Evolutionary conservation across 2,113 vertebrate species (phyloP), one percentile per base, ranked within the genome.

Genomic region (Sakesphorus luctuosus): DNA sequence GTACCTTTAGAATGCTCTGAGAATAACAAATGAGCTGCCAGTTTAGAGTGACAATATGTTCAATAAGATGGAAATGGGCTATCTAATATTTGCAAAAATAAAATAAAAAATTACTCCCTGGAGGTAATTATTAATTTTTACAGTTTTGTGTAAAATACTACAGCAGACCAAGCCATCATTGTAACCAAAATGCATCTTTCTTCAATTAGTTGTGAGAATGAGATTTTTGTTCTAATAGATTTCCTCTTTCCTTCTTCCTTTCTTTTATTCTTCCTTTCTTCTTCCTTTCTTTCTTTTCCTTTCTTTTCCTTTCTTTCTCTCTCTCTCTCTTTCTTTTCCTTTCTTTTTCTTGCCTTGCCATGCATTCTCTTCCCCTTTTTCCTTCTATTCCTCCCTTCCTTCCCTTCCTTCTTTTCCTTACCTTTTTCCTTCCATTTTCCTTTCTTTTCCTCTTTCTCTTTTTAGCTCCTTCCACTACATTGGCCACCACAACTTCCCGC

Each of bases 91-190:
- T 82, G 73, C 46, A 91, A 92, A 94, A 88, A 71, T 65, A 92
- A 90, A 86, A 94, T 96, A 96, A 97, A 96, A 90, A 97, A 97
- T 97, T 93, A 92, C 87, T 87, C 87, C 91, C 92, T 12, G 7
- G 85, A 96, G 84, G 88, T 94, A 87, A 97, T 96, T 96, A 96
- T 97, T 97, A 97, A 97, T 97, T 97, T 83, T 97, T 87, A 68
- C 77, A 76, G 46, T 71, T 97, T 95, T 82, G 40, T 40, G 50
- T 84, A 93, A 96, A 97, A 89, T 44, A 78, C 80, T 76, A 61
- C 52, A 93, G 91, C 84, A 89, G 81, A 76, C 10, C 55, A 77
- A 93, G 89, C 33, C 52, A 77, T 56, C 63, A 63, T 66, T 94
- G 76, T 68, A 97, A 92, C 58, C 58, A 84, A 94, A 97, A 95